Conservation (phyloP, 2,888 invertebrate genomes). For the Diloba caeruleocephala region DNA sequence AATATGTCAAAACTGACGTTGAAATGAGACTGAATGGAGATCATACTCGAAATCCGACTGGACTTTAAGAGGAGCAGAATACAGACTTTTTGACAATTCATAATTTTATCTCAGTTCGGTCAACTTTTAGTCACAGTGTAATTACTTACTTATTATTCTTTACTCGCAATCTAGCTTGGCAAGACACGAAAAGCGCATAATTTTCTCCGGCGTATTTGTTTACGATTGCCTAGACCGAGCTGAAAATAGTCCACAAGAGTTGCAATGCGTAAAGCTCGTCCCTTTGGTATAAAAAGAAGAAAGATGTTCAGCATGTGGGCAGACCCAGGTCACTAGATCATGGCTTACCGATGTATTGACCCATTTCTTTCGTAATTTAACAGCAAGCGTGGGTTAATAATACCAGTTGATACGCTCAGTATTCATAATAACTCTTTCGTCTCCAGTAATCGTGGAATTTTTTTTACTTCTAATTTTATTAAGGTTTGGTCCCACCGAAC, state of each 20-base stretch:
- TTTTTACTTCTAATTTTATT: constrained; percentile 23
- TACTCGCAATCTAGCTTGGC: too few relatives aligned
- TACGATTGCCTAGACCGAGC: too few relatives aligned
- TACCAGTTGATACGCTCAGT: constrained; percentile 40
- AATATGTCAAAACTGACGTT: too few relatives aligned
- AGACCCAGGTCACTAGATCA: constrained; percentile 47
- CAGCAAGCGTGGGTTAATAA: constrained; percentile 34
- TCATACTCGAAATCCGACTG: too few relatives aligned
- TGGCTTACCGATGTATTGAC: constrained; percentile 34
- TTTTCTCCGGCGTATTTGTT: too few relatives aligned
- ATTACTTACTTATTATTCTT: too few relatives aligned
- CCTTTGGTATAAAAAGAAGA: not conserved
- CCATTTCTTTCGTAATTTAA: constrained; percentile 45
- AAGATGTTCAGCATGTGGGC: constrained; percentile 21
- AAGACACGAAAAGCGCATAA: too few relatives aligned
- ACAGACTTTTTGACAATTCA: too few relatives aligned
- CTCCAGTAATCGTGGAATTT: constrained; percentile 13
- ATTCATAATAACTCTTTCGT: constrained; percentile 32
- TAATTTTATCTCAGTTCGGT: too few relatives aligned
- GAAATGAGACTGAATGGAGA: too few relatives aligned
- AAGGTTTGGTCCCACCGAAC: constrained; percentile 27
- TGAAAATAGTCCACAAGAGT: not conserved
- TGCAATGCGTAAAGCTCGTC: not conserved
- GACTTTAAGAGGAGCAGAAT: too few relatives aligned
- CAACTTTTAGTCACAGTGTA: too few relatives aligned